Base-by-base conservation (phyloP, 1,140 invertebrate genomes). In the Drosophila ficusphila region DNA sequence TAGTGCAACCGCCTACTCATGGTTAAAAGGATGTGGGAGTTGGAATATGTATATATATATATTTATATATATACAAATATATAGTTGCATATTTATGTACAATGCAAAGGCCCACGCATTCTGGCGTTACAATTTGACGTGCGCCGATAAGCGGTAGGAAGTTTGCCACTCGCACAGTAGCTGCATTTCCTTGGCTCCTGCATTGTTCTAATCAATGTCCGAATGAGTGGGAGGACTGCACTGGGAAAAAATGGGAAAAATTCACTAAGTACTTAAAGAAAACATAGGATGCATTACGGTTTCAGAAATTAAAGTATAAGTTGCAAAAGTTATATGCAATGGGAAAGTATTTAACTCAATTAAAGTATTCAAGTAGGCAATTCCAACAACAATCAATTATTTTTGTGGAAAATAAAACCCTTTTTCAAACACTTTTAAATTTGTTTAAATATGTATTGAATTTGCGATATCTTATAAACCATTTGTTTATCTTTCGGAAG, bases 91-190 rank as follows among this genome's bases (percentile, higher is more conserved):
- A 5, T 33, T 5, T 33, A 11, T 29, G 14, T 2, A 5, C 23
- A 23, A 27, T n/a, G 2, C 9, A 2, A 44, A n/a, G n/a, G 42
- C 44, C 51, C 49, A 38, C 41, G 44, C 27, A 48, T 31, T 25
- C 27, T 21, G 49, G 25, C 64, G 51, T 57, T 49, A 49, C 41
- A 64, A 44, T 70, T 70, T 57, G 74, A 60, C 47, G 72, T 54
- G 36, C 27, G 38, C 31, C 67, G 58, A 77, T 77, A 72, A 60
- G 75, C 53, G 23, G 16, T 16, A 46, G 19, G 48, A 44, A 77
- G 76, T 69, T 71, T 76, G 61, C 41, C 27, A 16, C 18, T 60
- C 16, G 9, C 46, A 65, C 42, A 60, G 38, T 46, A 39, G 44
- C 65, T 41, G 52, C 29, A 62, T 60, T 68, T 76, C 44, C 62